phyloP scores from a whole-genome alignment of 2,797 vertebrate genomes.

The Ctenopoma kingsleyae region DNA sequence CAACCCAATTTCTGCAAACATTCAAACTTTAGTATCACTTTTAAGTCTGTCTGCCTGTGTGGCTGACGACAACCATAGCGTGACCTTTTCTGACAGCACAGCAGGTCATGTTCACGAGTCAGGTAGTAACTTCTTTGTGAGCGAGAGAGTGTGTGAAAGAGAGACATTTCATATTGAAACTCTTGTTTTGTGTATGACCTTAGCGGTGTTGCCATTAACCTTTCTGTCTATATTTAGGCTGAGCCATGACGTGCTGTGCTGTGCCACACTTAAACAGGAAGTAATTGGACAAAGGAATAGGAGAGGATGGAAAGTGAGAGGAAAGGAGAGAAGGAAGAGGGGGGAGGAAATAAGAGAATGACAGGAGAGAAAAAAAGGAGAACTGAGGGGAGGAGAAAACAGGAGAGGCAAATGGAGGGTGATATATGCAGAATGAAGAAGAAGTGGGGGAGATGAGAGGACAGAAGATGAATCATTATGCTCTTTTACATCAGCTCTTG shows the following conservation, averaged over 20 bases:
- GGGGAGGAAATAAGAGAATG: constrained; percentile 17
- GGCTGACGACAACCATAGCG: constrained; percentile 56
- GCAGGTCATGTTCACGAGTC: constrained; percentile 79
- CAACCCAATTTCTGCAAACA: constrained; percentile 73
- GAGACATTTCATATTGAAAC: constrained; percentile 49
- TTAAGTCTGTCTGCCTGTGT: constrained; percentile 20
- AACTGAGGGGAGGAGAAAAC: constrained; percentile 20
- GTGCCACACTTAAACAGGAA: constrained; percentile 66
- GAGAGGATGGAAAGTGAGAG: constrained; percentile 29
- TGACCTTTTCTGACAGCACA: constrained; percentile 83
- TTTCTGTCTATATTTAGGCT: constrained; percentile 83
- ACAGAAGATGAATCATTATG: constrained; percentile 57
- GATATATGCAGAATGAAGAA: constrained; percentile 42
- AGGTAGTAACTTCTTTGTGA: constrained; percentile 61
- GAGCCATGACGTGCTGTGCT: constrained; percentile 68
- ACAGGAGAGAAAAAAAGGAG: constrained; percentile 39
- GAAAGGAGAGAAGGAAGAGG: background rate
- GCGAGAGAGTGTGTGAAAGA: background rate
- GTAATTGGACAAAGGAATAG: constrained; percentile 59
- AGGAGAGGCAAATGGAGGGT: constrained; percentile 21
- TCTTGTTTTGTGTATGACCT: constrained; percentile 64
- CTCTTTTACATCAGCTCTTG: constrained; percentile 51
- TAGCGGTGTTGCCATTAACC: constrained; percentile 81
- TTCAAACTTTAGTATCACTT: constrained; percentile 67
- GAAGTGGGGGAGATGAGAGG: constrained; percentile 41